Percentiles rank a stretch among this genome's conserved stretches.
Conservation (phyloP, 2,888 invertebrate genomes). For the Cataglyphis rosenhaueri region DNA sequence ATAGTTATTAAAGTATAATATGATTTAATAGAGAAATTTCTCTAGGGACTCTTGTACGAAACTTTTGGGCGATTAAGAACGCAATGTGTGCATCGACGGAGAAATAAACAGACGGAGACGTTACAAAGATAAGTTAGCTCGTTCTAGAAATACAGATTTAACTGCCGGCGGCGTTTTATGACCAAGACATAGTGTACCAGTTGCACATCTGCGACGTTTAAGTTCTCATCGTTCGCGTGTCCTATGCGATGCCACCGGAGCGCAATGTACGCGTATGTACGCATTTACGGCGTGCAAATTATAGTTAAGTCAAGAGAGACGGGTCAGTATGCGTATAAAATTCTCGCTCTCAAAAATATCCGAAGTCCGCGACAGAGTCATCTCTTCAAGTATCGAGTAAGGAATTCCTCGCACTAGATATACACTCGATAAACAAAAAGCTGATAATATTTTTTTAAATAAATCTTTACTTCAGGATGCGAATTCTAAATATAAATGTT, state of each 20-base stretch:
- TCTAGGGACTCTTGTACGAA: not conserved
- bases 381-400: conserved; percentile 27
- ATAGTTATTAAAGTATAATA: not conserved
- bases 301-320: conserved; percentile 53
- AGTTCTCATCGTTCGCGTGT: conserved; percentile 43
- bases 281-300: conserved; percentile 70
- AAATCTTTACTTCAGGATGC: not conserved
- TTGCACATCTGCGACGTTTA: conserved; percentile 68
- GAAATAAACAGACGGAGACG: conserved; percentile 35
- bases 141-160: conserved; percentile 82
- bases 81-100: conserved; percentile 4
- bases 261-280: conserved; percentile 30
- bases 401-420: not conserved
- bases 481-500: not conserved
- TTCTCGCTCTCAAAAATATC: conserved; percentile 38
- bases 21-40: not conserved
- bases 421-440: not conserved
- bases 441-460: not conserved
- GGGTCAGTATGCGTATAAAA: conserved; percentile 14
- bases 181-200: conserved; percentile 75
- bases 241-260: conserved; percentile 13
- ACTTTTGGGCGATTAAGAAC: conserved; percentile 3
- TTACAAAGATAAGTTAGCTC: conserved; percentile 49
- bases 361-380: conserved; percentile 14
- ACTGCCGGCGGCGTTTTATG: conserved; percentile 79